Evolutionary conservation across 92 coral and sea anemone species (phyloP).

Genomic region (Zoanthus solanderi): DNA sequence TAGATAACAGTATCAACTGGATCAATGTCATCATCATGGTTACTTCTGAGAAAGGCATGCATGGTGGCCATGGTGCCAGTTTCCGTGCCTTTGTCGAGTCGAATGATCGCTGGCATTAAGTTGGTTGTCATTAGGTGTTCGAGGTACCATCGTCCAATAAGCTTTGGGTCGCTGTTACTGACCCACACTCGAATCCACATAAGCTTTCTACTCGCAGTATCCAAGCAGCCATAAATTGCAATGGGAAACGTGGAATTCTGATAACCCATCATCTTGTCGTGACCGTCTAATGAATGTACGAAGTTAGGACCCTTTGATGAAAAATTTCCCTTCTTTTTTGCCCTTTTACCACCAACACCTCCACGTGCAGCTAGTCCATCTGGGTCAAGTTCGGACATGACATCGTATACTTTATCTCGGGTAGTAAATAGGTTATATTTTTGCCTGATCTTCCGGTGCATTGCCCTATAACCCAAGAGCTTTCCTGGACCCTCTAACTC

Average conservation of each 20-base stretch:
- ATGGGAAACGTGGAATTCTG: conserved; percentile 45
- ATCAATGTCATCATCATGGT: conserved; percentile 47
- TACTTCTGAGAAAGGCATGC: conserved; percentile 52
- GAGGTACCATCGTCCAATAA: conserved; percentile 33
- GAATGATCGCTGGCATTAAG: conserved; percentile 38
- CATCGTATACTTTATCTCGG: conserved; percentile 62
- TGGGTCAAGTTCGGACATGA: conserved; percentile 67
- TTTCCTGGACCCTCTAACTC: conserved; percentile 67
- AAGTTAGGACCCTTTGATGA: conserved; percentile 50
- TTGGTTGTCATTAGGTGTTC: conserved; percentile 34
- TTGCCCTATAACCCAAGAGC: conserved; percentile 63
- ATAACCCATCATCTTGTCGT: conserved; percentile 57
- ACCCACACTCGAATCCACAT: conserved; percentile 58
- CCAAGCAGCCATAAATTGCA: conserved; percentile 41
- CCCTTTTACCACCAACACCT: conserved; percentile 54
- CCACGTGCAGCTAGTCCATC: conserved; percentile 63
- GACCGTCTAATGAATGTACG: conserved; percentile 57
- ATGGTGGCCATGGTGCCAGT: conserved; percentile 62
- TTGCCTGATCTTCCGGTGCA: conserved; percentile 59
- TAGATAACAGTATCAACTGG: conserved; percentile 45
- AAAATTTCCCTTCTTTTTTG: conserved; percentile 53
- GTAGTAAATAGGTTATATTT: conserved; percentile 54
- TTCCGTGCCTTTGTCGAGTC: conserved; percentile 58
- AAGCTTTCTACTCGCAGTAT: conserved; percentile 57
- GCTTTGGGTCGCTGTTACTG: conserved; percentile 51